Evolutionary conservation across 2,888 invertebrate species (phyloP), one percentile per base, ranked within the genome.

Genomic region (Microctonus aethiopoides): DNA sequence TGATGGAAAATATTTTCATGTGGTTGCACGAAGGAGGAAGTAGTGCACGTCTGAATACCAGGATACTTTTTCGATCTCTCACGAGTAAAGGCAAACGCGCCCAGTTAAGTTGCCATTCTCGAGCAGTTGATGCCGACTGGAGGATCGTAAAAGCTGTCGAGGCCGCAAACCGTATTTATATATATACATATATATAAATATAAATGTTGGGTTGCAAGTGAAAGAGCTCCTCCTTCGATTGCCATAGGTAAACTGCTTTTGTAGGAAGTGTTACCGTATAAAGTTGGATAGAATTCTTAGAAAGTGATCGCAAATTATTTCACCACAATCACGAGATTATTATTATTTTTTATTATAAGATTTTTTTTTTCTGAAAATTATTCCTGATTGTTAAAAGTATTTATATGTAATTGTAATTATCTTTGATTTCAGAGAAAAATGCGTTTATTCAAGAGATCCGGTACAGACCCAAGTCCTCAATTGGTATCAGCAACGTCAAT

Each of bases 381-480:
- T 52, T 24, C 11, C 16, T 29, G 7, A 56, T 56, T n/a, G 5
- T 39, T n/a, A n/a, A n/a, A n/a, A n/a, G n/a, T 62, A 29, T 65
- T 29, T 32, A 36, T 39, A 60, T 39, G 2, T 57, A 34, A 52
- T n/a, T n/a, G 6, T 16, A 1, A 26, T 64, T 36, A 24, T 11
- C 62, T 63, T 71, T 36, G 52, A 26, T 71, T 70, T 70, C 62
- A 59, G 60, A 60, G 57, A 61, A 68, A 69, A 73, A 89, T 89
- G 89, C 85, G 89, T 77, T 84, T 90, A 70, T 90, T 89, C 81
- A 89, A 88, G 83, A 85, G 90, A 81, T 85, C 89, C 72, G 86
- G 87, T 74, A 88, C 88, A 71, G 89, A 90, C 80, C 89, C 89
- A 69, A 89, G 89, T 78, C 90, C 90, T 24, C 90, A 90, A 81